These are phyloP conservation scores for Ophthalmolycus amberensis DNA, from an alignment of 2,113 vertebrate genomes.

Conservation along the genomic window DNA sequence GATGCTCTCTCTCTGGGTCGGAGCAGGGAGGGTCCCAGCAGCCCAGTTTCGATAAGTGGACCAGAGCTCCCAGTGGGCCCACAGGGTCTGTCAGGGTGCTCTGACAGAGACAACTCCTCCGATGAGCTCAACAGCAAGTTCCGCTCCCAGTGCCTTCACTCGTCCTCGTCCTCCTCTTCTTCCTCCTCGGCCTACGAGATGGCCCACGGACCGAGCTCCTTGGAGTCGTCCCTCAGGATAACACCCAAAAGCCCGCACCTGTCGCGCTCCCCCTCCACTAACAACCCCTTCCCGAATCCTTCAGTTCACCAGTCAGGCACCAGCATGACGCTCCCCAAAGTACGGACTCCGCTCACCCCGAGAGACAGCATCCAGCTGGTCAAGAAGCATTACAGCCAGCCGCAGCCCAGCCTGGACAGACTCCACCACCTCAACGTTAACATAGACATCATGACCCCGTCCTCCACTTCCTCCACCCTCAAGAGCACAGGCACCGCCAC, in stretches of 20 bases:
- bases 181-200: conserved; percentile 85
- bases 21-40: conserved; percentile 40
- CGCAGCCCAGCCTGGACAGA: conserved; percentile 83
- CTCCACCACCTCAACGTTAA: conserved; percentile 78
- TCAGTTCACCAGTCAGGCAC: conserved; percentile 73
- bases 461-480: conserved; percentile 63
- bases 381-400: conserved; percentile 92
- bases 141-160: conserved; percentile 83
- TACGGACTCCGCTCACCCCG: conserved; percentile 83
- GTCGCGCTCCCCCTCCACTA: conserved; percentile 72
- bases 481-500: conserved; percentile 59
- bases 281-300: conserved; percentile 67
- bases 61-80: conserved; percentile 18
- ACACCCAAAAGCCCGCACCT: conserved; percentile 72
- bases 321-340: conserved; percentile 91
- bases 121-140: conserved; percentile 86
- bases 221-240: conserved; percentile 57
- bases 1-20: conserved; percentile 38
- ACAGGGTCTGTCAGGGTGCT: conserved; percentile 18
- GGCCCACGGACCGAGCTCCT: conserved; percentile 72
- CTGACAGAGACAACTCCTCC: conserved; percentile 78
- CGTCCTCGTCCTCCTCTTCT: conserved; percentile 85
- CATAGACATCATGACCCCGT: conserved; percentile 78
- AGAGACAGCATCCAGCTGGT: conserved; percentile 91
- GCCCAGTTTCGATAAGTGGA: conserved; percentile 30